Conservation (phyloP, 2,888 invertebrate species). For the Beris morrisii region DNA sequence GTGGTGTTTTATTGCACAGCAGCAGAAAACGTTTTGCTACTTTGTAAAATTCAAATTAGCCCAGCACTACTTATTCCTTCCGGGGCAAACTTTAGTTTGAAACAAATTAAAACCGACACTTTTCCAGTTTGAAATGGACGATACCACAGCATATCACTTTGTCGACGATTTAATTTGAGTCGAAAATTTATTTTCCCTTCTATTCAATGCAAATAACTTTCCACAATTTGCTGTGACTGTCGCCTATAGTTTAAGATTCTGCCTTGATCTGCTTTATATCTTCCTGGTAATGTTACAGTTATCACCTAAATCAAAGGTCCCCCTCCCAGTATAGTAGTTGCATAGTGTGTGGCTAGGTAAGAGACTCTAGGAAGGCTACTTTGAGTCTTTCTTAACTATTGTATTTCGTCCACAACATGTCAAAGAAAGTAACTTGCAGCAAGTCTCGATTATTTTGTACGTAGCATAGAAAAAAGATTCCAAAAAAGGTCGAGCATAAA, state of each 20-base stretch:
- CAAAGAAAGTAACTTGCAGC: constrained; percentile 9
- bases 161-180: constrained; percentile 18
- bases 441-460: no score
- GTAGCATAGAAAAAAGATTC: neutral
- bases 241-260: constrained; percentile 10
- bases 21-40: no score
- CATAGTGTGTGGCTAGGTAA: no score
- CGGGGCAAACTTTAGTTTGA: no score
- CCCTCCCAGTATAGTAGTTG: neutral
- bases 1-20: no score
- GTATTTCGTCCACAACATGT: neutral
- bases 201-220: constrained; percentile 36
- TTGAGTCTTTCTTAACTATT: no score
- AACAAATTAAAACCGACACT: no score
- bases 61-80: no score
- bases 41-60: no score
- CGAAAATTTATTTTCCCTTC: constrained; percentile 26
- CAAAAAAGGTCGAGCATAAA: constrained; percentile 1
- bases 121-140: neutral
- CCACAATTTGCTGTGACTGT: constrained; percentile 28
- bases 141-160: constrained; percentile 11
- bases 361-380: no score
- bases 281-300: constrained; percentile 1
- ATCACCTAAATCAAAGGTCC: no score
- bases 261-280: constrained; percentile 22